A percentile compares a stretch with the other conserved stretches of the same genome.
phyloP scores from a whole-genome alignment of 1,140 invertebrate species.

The Papilio polyxenes region DNA sequence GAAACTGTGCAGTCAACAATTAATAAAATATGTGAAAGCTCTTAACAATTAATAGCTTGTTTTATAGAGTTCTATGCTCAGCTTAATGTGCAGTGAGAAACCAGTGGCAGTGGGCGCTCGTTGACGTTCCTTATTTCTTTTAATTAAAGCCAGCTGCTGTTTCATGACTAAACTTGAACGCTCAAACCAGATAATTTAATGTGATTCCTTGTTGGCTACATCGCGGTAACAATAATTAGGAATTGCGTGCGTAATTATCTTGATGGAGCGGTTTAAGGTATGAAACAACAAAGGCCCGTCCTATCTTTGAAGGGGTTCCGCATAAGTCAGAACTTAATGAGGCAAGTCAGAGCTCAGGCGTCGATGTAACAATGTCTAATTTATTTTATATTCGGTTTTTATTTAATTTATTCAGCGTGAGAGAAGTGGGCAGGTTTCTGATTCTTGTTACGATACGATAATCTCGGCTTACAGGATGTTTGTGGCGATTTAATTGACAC shows the following conservation, averaged over 20 bases:
- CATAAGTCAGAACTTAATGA: slow-evolving; percentile 57
- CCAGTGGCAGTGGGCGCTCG: slow-evolving; percentile 2
- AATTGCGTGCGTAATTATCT: slow-evolving; percentile 38
- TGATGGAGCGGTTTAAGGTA: slow-evolving; percentile 29
- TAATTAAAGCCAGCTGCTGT: slow-evolving; percentile 34
- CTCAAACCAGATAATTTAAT: slow-evolving; percentile 36
- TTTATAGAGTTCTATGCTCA: slow-evolving; percentile 17
- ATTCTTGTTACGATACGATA: slow-evolving; percentile 76
- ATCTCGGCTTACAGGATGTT: slow-evolving; percentile 78
- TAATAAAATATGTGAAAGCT: slow-evolving; percentile 1
- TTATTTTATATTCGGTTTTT: slow-evolving; percentile 75
- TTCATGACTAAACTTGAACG: slow-evolving; percentile 35
- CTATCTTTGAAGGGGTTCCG: slow-evolving; percentile 37
- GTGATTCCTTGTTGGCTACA: slow-evolving; percentile 26
- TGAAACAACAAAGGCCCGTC: slow-evolving; percentile 26
- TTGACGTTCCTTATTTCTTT: not conserved
- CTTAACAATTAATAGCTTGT: not conserved
- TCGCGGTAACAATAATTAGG: slow-evolving; percentile 38
- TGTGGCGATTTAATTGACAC: slow-evolving; percentile 74
- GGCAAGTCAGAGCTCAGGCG: slow-evolving; percentile 48
- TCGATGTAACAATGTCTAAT: slow-evolving; percentile 67
- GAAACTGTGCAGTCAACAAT: not conserved
- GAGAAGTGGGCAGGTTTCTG: slow-evolving; percentile 67
- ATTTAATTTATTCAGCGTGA: slow-evolving; percentile 77
- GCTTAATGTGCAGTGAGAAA: not conserved